Evolutionary conservation across 1,140 invertebrate species (phyloP).

Genomic region (Drosophila erecta): DNA sequence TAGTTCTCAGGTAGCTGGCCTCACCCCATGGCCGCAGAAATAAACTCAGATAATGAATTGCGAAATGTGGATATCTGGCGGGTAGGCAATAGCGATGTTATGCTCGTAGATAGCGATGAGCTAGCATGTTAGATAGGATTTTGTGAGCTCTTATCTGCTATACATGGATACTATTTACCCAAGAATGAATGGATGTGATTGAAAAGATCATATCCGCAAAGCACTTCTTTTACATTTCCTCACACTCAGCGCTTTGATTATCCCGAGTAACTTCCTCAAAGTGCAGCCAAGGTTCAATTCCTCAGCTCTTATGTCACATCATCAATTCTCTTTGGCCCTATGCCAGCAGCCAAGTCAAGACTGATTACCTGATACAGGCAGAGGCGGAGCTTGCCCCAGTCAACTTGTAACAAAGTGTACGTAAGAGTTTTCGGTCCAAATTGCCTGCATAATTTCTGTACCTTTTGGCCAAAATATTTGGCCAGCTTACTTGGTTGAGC

Average conservation of each 20-base stretch:
- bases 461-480: constrained; percentile 61
- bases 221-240: neutral
- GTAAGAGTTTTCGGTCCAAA: constrained; percentile 54
- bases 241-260: constrained; percentile 12
- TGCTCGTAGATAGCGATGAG: constrained; percentile 33
- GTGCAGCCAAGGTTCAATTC: neutral
- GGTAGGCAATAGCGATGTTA: constrained; percentile 35
- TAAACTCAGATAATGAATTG: constrained; percentile 72
- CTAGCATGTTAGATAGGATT: constrained; percentile 32
- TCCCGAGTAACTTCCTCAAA: constrained; percentile 10
- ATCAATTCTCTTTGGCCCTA: constrained; percentile 51
- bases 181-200: constrained; percentile 13
- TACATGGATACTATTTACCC: constrained; percentile 2
- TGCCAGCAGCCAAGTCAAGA: constrained; percentile 33
- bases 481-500: constrained; percentile 47
- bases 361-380: constrained; percentile 50
- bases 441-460: constrained; percentile 71
- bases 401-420: constrained; percentile 65
- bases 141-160: constrained; percentile 26
- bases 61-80: constrained; percentile 54
- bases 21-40: constrained; percentile 24
- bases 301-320: constrained; percentile 40
- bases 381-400: constrained; percentile 12
- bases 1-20: constrained; percentile 22
- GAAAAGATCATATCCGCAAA: constrained; percentile 10